Conservation (phyloP, 2,113 vertebrate genomes). For the Sceloporus tristichus region DNA sequence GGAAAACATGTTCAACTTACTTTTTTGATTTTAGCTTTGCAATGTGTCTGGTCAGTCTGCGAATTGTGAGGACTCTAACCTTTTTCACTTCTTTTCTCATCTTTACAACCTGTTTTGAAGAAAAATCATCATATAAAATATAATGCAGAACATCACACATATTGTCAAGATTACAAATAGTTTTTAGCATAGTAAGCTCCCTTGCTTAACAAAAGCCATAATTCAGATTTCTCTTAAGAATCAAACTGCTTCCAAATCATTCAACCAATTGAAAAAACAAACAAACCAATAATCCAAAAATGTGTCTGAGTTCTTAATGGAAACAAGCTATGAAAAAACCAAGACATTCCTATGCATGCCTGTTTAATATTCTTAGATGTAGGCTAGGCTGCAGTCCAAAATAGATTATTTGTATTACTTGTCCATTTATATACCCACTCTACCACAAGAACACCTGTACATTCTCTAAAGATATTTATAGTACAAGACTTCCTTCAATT, state of each 20-base stretch:
- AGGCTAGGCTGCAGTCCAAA: slow-evolving; percentile 23
- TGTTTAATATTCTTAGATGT: slow-evolving; percentile 53
- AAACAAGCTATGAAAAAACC: slow-evolving; percentile 54
- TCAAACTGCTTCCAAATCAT: slow-evolving; percentile 56
- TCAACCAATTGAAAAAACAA: slow-evolving; percentile 22
- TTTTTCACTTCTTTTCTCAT: slow-evolving; percentile 97
- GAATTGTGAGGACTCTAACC: slow-evolving; percentile 86
- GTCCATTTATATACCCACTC: slow-evolving; percentile 21
- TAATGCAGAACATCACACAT: neutral
- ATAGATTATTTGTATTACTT: slow-evolving; percentile 39
- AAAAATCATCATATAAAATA: neutral
- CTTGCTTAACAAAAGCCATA: slow-evolving; percentile 22
- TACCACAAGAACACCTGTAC: slow-evolving; percentile 38
- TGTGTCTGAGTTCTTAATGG: slow-evolving; percentile 47
- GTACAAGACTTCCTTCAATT: slow-evolving; percentile 13
- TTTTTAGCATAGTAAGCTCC: slow-evolving; percentile 15
- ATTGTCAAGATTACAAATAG: neutral
- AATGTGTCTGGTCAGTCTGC: slow-evolving; percentile 89
- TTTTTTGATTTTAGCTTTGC: slow-evolving; percentile 88
- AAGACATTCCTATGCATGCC: slow-evolving; percentile 49
- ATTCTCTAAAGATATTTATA: neutral
- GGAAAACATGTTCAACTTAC: slow-evolving; percentile 68
- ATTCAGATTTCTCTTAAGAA: slow-evolving; percentile 51
- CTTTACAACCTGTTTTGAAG: slow-evolving; percentile 89
- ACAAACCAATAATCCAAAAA: slow-evolving; percentile 63